Evolutionary conservation across 2,888 invertebrate species (phyloP).

Genomic region (Drosophila maculinotata): DNA sequence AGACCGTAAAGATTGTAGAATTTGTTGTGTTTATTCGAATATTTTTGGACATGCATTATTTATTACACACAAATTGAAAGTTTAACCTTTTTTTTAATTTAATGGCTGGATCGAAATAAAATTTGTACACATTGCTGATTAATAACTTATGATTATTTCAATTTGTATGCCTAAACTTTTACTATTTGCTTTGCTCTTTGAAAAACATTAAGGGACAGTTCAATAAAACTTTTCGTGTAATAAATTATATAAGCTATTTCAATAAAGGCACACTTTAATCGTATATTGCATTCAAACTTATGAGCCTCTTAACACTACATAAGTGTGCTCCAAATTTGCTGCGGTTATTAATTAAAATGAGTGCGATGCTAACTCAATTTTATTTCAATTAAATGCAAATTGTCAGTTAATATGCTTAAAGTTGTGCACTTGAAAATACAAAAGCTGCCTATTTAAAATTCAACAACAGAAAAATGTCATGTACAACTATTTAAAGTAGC

Average conservation of each 20-base stretch:
- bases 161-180: slow-evolving; percentile 1
- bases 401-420: not conserved
- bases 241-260: not conserved
- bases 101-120: slow-evolving; percentile 2
- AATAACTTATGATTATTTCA: slow-evolving; percentile 15
- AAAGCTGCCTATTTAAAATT: too few relatives aligned
- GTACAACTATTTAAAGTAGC: slow-evolving; percentile 1
- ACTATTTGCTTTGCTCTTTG: too few relatives aligned
- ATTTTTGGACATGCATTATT: slow-evolving; percentile 39
- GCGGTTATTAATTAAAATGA: not conserved
- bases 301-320: not conserved
- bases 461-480: not conserved
- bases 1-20: slow-evolving; percentile 42
- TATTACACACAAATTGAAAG: slow-evolving; percentile 47
- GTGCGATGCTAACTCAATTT: not conserved
- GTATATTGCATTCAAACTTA: not conserved
- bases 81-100: slow-evolving; percentile 5
- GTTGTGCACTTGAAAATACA: not conserved
- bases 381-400: not conserved
- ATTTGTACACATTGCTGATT: slow-evolving; percentile 4
- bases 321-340: not conserved
- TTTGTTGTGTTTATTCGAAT: slow-evolving; percentile 34
- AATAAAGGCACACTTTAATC: not conserved
- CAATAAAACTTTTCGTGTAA: not conserved
- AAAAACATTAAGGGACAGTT: not conserved